These are phyloP conservation scores for Acromyrmex heyeri DNA, from an alignment of 1,140 invertebrate species.

Conservation along the genomic window DNA sequence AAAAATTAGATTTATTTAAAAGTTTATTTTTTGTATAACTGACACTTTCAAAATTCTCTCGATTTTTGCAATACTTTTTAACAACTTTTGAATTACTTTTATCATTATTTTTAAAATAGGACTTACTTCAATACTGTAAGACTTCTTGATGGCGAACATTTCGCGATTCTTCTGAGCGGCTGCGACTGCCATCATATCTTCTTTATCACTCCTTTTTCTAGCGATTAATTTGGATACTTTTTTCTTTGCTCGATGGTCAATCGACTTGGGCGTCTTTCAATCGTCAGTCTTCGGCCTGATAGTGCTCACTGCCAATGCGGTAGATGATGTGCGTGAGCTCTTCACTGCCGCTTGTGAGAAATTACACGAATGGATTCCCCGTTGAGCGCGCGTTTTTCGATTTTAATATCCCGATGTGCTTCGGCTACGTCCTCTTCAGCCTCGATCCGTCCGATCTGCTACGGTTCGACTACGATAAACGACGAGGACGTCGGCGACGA, in stretches of 20 bases:
- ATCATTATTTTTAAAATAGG: neutral
- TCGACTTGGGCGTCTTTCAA: slow-evolving; percentile 30
- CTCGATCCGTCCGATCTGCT: slow-evolving; percentile 38
- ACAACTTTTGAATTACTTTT: neutral
- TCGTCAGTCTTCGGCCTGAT: slow-evolving; percentile 32
- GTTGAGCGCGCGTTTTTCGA: slow-evolving; percentile 33
- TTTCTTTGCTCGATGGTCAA: slow-evolving; percentile 9
- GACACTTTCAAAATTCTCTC: neutral
- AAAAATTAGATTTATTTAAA: slow-evolving; percentile 1
- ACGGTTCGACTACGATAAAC: slow-evolving; percentile 55
- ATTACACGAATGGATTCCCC: slow-evolving; percentile 31
- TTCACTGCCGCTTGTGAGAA: slow-evolving; percentile 62
- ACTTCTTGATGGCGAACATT: slow-evolving; percentile 98
- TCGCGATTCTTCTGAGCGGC: slow-evolving; percentile 96
- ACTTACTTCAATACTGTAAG: slow-evolving; percentile 98
- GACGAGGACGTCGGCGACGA: slow-evolving; percentile 35
- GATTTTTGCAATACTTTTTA: neutral
- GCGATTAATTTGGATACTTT: slow-evolving; percentile 5
- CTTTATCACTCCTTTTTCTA: slow-evolving; percentile 58
- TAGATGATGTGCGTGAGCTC: slow-evolving; percentile 23
- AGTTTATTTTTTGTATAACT: neutral
- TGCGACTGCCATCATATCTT: slow-evolving; percentile 92
- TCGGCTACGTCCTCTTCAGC: slow-evolving; percentile 33
- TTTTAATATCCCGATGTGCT: slow-evolving; percentile 39
- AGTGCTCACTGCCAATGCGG: slow-evolving; percentile 7